A percentile compares a stretch with the other conserved stretches of the same genome.
Evolutionary conservation across 2,797 vertebrate species (phyloP).

Genomic region (Danio tinwini): DNA sequence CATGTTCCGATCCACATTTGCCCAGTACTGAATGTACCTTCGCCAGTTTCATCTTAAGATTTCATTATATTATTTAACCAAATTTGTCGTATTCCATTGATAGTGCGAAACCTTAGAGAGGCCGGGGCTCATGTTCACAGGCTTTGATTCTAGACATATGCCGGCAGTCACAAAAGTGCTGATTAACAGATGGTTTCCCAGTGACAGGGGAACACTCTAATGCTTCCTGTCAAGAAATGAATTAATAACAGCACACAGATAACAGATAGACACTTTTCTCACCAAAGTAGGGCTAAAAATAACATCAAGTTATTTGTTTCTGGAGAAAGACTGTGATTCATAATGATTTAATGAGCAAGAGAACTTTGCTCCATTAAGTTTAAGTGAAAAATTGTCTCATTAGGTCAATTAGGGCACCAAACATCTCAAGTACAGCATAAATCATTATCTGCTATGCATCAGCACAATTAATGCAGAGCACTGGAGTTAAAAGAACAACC

Average conservation of each 20-base stretch:
- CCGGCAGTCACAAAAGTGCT: slow-evolving; percentile 59
- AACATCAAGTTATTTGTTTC: slow-evolving; percentile 37
- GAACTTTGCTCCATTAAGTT: slow-evolving; percentile 38
- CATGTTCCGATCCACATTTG: neutral
- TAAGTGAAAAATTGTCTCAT: slow-evolving; percentile 40
- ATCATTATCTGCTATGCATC: slow-evolving; percentile 32
- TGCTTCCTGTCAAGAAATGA: slow-evolving; percentile 62
- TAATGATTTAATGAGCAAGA: slow-evolving; percentile 29
- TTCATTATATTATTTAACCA: slow-evolving; percentile 9
- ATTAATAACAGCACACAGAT: slow-evolving; percentile 53
- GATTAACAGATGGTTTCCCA: slow-evolving; percentile 65
- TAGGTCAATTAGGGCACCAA: slow-evolving; percentile 33
- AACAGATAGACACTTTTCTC: slow-evolving; percentile 57
- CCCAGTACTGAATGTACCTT: neutral
- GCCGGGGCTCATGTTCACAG: slow-evolving; percentile 58
- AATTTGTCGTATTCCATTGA: slow-evolving; percentile 64
- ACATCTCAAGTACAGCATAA: slow-evolving; percentile 2
- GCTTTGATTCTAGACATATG: slow-evolving; percentile 64
- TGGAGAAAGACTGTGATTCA: slow-evolving; percentile 20
- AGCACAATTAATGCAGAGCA: neutral
- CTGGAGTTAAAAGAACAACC: neutral
- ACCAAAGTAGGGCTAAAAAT: slow-evolving; percentile 45
- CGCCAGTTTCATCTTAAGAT: neutral
- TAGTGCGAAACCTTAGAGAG: slow-evolving; percentile 64
- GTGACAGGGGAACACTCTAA: slow-evolving; percentile 53